Base-by-base conservation (phyloP, 2,888 invertebrate genomes). In the Trilocha varians region DNA sequence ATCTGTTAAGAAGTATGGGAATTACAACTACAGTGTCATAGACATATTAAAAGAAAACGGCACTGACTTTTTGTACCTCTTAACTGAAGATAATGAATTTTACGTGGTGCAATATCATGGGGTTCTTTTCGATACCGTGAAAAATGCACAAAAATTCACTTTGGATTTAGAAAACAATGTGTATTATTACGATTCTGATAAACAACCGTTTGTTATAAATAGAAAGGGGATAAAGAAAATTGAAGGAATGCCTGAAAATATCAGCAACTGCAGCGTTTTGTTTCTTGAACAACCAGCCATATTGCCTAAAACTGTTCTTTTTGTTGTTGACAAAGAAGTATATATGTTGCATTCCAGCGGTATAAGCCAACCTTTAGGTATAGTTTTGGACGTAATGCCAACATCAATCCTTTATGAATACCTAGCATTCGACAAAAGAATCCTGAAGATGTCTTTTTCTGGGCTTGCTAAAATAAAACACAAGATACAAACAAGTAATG, bases 61-160 rank as follows among this genome's bases (percentile, higher is more conserved):
- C 1, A 57, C 59, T 15, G 72, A 72, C 32, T 15, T 43, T 0
- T 53, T 82, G 2, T 83, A 75, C 48, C 65, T 70, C 14, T 38
- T 83, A 1, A 74, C 72, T 5, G 64, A 66, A 17, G 58, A 69
- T 15, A 53, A 71, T 13, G 53, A 65, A 16, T 36, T 82, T 0
- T 78, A 64, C 49, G 75, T 70, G 53, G 71, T 80, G 0, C 65
- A 67, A 4, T 65, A 75, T 6, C 52, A 62, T 3, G 80, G 78
- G 34, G 63, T 62, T 3, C 58, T 63, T 43, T 13, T 80, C 0
- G 56, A 63, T 0, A 56, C 59, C 5, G 53, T 73, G 3, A 55
- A 53, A 0, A 61, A 71, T 5, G 76, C 76, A 0, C 57, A 65
- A 35, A 59, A 75, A 53, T 67, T 83, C 0, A 59, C 69, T 16